These are phyloP conservation scores for Helicoverpa assulta DNA, from an alignment of 2,888 invertebrate genomes.

Conservation along the genomic window DNA sequence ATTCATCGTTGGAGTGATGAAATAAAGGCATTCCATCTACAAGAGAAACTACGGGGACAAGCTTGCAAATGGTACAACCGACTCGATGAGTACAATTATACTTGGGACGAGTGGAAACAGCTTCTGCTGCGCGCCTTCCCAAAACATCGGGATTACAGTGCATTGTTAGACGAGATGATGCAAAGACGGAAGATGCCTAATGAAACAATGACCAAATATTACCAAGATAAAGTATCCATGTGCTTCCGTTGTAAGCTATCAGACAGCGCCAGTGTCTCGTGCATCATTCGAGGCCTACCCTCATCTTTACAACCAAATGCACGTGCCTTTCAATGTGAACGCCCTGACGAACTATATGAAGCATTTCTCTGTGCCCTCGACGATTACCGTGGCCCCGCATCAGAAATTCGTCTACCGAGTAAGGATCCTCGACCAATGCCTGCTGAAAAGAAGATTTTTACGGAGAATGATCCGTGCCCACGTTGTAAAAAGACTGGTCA, in stretches of 20 bases:
- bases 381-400: background rate
- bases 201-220: slow-evolving; percentile 16
- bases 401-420: background rate
- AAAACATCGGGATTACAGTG: background rate
- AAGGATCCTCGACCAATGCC: slow-evolving; percentile 2
- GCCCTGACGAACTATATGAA: slow-evolving; percentile 8
- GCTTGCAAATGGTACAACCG: slow-evolving; percentile 9
- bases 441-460: background rate
- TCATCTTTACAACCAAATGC: slow-evolving; percentile 3
- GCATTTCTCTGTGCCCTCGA: slow-evolving; percentile 5
- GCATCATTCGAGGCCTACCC: slow-evolving; percentile 2
- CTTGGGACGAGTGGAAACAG: slow-evolving; percentile 5
- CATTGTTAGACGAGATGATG: slow-evolving; percentile 12
- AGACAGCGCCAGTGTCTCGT: background rate
- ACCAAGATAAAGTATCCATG: slow-evolving; percentile 10
- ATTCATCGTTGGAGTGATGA: slow-evolving; percentile 1
- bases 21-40: background rate
- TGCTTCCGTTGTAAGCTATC: slow-evolving; percentile 5
- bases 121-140: slow-evolving; percentile 2
- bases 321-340: slow-evolving; percentile 3
- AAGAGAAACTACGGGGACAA: background rate
- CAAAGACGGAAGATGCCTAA: slow-evolving; percentile 1
- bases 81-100: background rate
- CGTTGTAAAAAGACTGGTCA: slow-evolving; percentile 8
- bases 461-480: slow-evolving; percentile 4